phyloP scores from a whole-genome alignment of 2,888 invertebrate species.

The Leptopilina drosophilae region DNA sequence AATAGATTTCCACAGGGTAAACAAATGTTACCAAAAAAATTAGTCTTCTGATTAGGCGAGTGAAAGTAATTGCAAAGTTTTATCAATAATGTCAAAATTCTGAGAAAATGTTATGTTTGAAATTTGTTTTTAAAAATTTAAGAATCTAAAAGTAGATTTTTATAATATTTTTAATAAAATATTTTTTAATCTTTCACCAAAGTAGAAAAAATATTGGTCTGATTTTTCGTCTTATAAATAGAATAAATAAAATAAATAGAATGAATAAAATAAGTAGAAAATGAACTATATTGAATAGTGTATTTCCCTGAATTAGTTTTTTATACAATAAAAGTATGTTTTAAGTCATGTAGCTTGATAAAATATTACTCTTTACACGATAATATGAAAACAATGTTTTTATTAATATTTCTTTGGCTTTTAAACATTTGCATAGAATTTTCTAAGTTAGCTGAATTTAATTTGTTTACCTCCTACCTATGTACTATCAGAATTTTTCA shows the following conservation, averaged over 20 bases:
- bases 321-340: not conserved
- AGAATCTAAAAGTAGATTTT: too few relatives aligned
- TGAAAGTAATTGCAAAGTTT: too few relatives aligned
- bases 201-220: not conserved
- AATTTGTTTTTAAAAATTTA: too few relatives aligned
- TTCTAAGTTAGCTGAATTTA: not conserved
- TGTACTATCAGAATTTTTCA: not conserved
- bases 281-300: not conserved
- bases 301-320: conserved; percentile 1
- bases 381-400: not conserved
- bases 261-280: not conserved
- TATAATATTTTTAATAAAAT: too few relatives aligned
- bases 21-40: too few relatives aligned
- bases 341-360: not conserved
- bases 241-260: not conserved
- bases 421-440: not conserved
- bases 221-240: not conserved
- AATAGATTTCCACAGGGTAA: too few relatives aligned
- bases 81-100: too few relatives aligned
- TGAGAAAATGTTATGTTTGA: too few relatives aligned
- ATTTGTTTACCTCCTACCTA: conserved; percentile 24
- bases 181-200: too few relatives aligned
- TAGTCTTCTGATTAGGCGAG: too few relatives aligned
- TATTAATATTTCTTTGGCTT: not conserved
- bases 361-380: not conserved